Percentiles rank a stretch among this genome's conserved stretches.
Conservation (phyloP, 2,797 vertebrate genomes). For the Podarcis lilfordi region DNA sequence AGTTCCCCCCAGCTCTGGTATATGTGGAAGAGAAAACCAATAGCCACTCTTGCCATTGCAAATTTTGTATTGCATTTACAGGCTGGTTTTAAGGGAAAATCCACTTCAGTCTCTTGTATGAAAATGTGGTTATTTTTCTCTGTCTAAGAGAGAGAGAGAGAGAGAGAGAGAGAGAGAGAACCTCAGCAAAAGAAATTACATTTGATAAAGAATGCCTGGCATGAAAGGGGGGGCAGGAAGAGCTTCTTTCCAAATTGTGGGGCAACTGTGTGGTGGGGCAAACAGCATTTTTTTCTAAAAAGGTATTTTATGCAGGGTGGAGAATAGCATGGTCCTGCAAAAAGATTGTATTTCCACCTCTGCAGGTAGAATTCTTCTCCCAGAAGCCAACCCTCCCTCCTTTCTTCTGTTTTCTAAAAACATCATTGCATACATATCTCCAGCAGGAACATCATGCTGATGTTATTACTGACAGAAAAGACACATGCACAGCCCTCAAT, state of each 20-base stretch:
- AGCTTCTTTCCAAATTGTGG: too few species aligned
- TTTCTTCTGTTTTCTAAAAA: not conserved
- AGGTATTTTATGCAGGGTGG: constrained; percentile 37
- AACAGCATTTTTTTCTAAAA: constrained; percentile 33
- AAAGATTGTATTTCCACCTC: not conserved
- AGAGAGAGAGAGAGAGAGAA: not conserved
- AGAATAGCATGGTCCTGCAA: not conserved
- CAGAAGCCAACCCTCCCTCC: constrained; percentile 1
- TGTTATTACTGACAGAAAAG: constrained; percentile 54
- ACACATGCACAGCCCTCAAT: constrained; percentile 66
- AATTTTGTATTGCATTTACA: not conserved
- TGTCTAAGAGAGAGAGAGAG: not conserved
- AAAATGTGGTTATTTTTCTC: not conserved
- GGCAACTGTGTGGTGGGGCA: not conserved
- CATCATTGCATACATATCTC: constrained; percentile 59
- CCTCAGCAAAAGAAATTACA: constrained; percentile 27
- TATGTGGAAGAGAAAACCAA: not conserved
- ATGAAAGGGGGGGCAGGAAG: not conserved
- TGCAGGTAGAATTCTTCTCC: not conserved
- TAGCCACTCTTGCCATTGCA: not conserved
- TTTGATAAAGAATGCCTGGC: constrained; percentile 16
- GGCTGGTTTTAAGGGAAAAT: not conserved
- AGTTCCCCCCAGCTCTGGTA: too few species aligned
- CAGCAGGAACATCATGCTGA: constrained; percentile 55
- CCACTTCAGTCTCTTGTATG: not conserved